Base-by-base conservation (phyloP, 2,113 vertebrate genomes). In the Ammospiza nelsoni region DNA sequence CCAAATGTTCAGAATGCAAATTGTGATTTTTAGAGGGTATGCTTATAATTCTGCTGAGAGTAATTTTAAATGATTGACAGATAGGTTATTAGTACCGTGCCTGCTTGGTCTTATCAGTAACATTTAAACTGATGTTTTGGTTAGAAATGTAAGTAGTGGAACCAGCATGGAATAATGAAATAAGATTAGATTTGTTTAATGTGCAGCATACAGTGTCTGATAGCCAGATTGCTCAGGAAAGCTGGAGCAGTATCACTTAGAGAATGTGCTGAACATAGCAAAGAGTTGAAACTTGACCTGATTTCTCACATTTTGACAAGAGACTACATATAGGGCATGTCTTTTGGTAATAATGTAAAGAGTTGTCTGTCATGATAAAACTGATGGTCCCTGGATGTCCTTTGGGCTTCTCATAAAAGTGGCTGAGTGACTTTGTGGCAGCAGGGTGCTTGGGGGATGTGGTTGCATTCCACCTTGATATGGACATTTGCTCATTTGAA, bases 1-100 rank as follows among this genome's bases (percentile, higher is more conserved):
- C 86, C 65, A 69, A 80, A 87, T 93, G 86, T 78, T 91, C 93
- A 81, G 73, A 96, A 96, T 96, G 94, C 96, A 96, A 96, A 97
- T 90, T 73, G 89, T 96, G 94, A 75, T 95, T 96, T 95, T 87
- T 85, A 91, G 92, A 97, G 84, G 65, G 37, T 87, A 84, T 75
- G 92, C 94, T 96, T 93, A 51, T 97, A 97, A 97, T 97, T 97
- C 96, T 97, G 81, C 78, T 41, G 94, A 97, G 96, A 96, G 88
- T 96, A 96, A 95, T 97, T 97, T 96, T 96, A 97, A 97, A 91
- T 97, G 97, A 98, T 95, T 97, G 97, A 95, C 94, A 97, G 95
- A 49, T 95, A 94, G 92, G 72, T 95, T 97, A 96, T 97, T 97
- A 97, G 94, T 92, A 90, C 76, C 71, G 5, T 87, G 82, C 91